phyloP scores from a whole-genome alignment of 2,113 vertebrate genomes.

The Lepisosteus osseus region DNA sequence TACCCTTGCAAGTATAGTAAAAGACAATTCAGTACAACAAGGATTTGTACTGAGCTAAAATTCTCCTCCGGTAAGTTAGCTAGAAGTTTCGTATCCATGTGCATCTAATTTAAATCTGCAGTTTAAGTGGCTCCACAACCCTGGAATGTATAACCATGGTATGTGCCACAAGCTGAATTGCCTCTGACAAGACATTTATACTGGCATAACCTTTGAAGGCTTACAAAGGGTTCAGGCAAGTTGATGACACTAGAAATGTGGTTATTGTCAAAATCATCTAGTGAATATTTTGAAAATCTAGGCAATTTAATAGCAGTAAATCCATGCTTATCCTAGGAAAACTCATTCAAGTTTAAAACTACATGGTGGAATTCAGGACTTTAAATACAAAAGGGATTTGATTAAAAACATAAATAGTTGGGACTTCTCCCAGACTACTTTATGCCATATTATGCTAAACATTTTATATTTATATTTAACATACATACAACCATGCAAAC shows the following conservation, averaged over 20 bases:
- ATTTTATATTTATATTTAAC: too few species aligned
- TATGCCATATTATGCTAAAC: too few species aligned
- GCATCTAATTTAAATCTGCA: slow-evolving; percentile 5
- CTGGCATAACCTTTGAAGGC: background rate
- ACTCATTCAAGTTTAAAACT: too few species aligned
- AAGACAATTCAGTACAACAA: slow-evolving; percentile 3
- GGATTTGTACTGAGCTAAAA: slow-evolving; percentile 13
- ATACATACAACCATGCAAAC: too few species aligned
- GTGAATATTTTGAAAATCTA: too few species aligned
- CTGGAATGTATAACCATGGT: slow-evolving; percentile 4
- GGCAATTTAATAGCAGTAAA: too few species aligned
- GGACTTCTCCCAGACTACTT: too few species aligned
- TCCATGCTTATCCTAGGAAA: too few species aligned
- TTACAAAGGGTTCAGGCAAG: background rate
- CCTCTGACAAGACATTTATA: too few species aligned
- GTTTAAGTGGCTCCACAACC: background rate
- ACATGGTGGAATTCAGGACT: too few species aligned
- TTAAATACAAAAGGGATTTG: too few species aligned
- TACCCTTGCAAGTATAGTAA: slow-evolving; percentile 6
- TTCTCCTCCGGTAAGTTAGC: background rate
- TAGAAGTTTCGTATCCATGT: background rate
- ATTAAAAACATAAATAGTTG: too few species aligned
- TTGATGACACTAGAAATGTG: background rate
- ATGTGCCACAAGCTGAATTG: background rate
- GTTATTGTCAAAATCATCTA: background rate